Evolutionary conservation across 2,113 vertebrate species (phyloP).

Genomic region (Pampusana beccarii): DNA sequence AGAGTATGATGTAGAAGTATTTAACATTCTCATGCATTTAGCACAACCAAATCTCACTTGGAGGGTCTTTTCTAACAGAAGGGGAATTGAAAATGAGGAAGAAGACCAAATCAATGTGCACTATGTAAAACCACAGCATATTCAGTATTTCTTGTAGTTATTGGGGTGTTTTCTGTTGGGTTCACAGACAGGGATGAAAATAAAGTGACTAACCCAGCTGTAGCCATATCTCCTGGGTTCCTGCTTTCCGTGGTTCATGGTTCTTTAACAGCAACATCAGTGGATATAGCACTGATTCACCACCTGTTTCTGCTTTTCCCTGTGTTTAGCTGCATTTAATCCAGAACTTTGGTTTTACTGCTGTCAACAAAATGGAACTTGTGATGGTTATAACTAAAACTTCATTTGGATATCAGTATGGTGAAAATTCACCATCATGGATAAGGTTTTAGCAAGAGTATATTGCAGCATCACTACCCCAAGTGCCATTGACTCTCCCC

Average conservation of each 20-base stretch:
- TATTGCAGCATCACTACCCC: not conserved
- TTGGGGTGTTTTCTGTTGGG: not conserved
- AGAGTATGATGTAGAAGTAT: not conserved
- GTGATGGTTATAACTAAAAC: not conserved
- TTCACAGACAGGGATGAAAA: not conserved
- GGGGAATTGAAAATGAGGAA: not conserved
- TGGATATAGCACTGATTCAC: accelerated
- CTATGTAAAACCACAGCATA: not conserved
- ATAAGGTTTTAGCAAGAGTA: not conserved
- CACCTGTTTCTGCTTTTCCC: accelerated
- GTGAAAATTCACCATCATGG: not conserved
- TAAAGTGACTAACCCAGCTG: not conserved
- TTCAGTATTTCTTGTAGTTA: not conserved
- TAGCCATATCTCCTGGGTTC: not conserved
- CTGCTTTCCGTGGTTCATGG: too few species aligned
- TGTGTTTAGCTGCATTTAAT: not conserved
- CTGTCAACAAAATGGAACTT: not conserved
- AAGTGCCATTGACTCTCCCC: not conserved
- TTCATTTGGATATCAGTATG: not conserved
- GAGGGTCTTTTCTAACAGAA: not conserved
- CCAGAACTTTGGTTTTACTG: not conserved
- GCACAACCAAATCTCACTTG: not conserved
- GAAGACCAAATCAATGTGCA: not conserved
- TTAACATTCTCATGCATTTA: not conserved
- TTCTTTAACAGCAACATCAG: not conserved